Evolutionary conservation across 2,797 vertebrate genomes (phyloP).

Genomic region (Sphaeramia orbicularis): DNA sequence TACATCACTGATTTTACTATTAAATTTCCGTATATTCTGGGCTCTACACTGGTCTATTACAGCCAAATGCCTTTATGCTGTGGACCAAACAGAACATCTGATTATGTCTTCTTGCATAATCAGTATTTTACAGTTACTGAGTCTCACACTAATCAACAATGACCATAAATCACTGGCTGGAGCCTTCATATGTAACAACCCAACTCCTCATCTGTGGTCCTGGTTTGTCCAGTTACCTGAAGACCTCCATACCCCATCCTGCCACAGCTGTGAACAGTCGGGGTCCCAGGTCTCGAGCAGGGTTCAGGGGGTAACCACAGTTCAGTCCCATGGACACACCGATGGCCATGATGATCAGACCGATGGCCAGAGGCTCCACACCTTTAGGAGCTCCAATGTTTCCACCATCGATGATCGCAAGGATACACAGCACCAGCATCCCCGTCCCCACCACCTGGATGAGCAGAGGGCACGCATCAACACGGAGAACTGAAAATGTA

Average conservation of each 20-base stretch:
- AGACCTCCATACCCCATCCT: constrained; percentile 96
- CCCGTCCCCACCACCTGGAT: constrained; percentile 92
- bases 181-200: no score
- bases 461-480: background rate
- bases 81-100: no score
- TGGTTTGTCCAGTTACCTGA: constrained; percentile 88
- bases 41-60: no score
- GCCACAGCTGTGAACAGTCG: constrained; percentile 94
- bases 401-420: constrained; percentile 92
- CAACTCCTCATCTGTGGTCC: background rate
- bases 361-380: constrained; percentile 91
- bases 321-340: constrained; percentile 93
- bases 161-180: no score
- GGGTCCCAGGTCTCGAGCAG: constrained; percentile 94
- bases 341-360: constrained; percentile 91
- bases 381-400: constrained; percentile 92
- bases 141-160: no score
- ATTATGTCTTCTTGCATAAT: no score
- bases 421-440: constrained; percentile 90
- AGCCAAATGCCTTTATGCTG: no score
- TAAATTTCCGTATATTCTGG: no score
- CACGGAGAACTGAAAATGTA: background rate
- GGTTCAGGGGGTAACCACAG: constrained; percentile 96
- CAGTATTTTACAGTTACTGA: no score
- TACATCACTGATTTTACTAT: no score